Base-by-base conservation (phyloP, 1,140 invertebrate species). In the Brachionus koreanus region DNA sequence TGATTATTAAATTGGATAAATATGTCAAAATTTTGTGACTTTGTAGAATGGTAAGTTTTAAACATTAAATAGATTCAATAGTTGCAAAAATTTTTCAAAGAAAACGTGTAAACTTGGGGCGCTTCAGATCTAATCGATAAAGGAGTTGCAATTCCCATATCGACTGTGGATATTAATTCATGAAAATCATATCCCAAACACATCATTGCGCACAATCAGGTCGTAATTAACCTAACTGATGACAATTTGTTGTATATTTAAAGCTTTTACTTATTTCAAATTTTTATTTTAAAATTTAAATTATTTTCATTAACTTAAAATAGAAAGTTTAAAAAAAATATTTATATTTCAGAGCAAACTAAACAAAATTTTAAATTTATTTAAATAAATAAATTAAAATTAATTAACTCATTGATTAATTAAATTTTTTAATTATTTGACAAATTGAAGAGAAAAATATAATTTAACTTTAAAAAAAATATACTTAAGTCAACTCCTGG, bases 101-200 rank as follows among this genome's bases (percentile, higher is more conserved):
- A n/a, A n/a, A n/a, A n/a, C n/a, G n/a, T n/a, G n/a, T n/a, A n/a
- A n/a, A n/a, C n/a, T n/a, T n/a, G 33, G 76, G 76, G 76, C 76
- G 76, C 76, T 61, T 79, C 76, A 79, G 76, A 79, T 33, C 76
- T 79, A 79, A 65, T 79, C 76, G 76, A 61, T 61, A 79, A 42
- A 23, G 76, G 76, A 79, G 76, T 79, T 79, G 76, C 76, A 79
- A 79, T 79, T 79, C 76, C 76, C 19, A 39, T 61, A 79, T 16
- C 49, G 76, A 79, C 33, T 79, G 76, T 79, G 76, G 76, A 79
- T 79, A 79, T 79, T 79, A 79, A 79, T 79, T 79, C 76, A 79
- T 79, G 29, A 29, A 79, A 61, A 79, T 79, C 76, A 79, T 79
- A 79, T 79, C 76, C 76, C 76, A 61, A 61, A 79, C 76, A 79